phyloP scores from a whole-genome alignment of 2,113 vertebrate species.

The Strix aluco region DNA sequence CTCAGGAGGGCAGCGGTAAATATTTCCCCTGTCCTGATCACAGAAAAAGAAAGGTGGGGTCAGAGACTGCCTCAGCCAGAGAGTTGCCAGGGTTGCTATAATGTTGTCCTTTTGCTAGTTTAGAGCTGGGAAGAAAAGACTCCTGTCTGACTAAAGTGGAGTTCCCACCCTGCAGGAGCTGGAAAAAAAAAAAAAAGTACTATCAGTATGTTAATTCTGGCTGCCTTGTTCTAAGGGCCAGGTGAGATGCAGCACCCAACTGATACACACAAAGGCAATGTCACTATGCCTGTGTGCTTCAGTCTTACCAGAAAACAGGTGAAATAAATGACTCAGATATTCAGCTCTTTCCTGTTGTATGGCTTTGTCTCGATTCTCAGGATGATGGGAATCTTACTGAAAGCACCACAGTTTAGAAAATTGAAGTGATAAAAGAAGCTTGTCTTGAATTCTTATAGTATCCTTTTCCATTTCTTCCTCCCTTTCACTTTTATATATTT shows the following conservation, averaged over 20 bases:
- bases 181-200: background rate
- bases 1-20: background rate
- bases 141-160: background rate
- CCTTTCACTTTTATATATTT: background rate
- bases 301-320: background rate
- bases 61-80: background rate
- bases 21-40: background rate
- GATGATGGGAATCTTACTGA: background rate
- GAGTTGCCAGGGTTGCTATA: background rate
- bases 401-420: background rate
- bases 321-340: background rate
- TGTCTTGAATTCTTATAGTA: background rate
- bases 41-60: background rate
- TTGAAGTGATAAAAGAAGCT: background rate
- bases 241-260: background rate
- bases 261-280: background rate
- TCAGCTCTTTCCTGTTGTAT: background rate
- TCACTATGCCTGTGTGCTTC: background rate
- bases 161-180: background rate
- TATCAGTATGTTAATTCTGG: background rate
- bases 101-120: background rate
- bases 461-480: background rate
- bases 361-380: background rate
- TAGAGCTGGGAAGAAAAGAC: background rate
- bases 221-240: background rate